These are phyloP conservation scores for Erpobdella octoculata DNA, from an alignment of 2,888 invertebrate genomes.

Conservation along the genomic window DNA sequence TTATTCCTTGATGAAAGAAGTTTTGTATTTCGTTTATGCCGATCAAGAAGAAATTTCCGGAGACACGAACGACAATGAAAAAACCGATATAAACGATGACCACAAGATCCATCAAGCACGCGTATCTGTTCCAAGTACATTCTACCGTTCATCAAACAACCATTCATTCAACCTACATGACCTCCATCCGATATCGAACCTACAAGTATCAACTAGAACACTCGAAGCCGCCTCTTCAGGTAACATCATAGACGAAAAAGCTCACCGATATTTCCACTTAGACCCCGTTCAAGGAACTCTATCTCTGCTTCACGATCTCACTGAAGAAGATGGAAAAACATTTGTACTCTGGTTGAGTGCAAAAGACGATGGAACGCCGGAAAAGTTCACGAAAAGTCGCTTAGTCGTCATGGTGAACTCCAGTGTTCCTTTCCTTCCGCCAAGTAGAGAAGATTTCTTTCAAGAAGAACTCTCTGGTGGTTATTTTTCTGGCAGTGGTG, in stretches of 20 bases:
- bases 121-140: not conserved
- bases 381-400: not conserved
- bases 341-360: not conserved
- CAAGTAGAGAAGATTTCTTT: not conserved
- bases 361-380: conserved; percentile 9
- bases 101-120: not conserved
- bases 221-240: not conserved
- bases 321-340: not conserved
- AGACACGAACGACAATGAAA: not conserved
- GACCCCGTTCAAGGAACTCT: not conserved
- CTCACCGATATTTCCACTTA: not conserved
- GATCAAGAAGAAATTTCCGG: not conserved
- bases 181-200: no score
- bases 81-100: not conserved
- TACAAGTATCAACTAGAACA: no score
- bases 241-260: not conserved
- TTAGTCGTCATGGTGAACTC: conserved; percentile 11
- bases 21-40: not conserved
- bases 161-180: no score
- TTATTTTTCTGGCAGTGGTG: not conserved
- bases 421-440: not conserved
- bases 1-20: conserved; percentile 12
- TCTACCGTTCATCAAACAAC: not conserved
- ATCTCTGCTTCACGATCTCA: not conserved
- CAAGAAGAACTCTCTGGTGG: not conserved